Evolutionary conservation across 2,797 vertebrate genomes (phyloP).

Genomic region (Babyrousa celebensis): DNA sequence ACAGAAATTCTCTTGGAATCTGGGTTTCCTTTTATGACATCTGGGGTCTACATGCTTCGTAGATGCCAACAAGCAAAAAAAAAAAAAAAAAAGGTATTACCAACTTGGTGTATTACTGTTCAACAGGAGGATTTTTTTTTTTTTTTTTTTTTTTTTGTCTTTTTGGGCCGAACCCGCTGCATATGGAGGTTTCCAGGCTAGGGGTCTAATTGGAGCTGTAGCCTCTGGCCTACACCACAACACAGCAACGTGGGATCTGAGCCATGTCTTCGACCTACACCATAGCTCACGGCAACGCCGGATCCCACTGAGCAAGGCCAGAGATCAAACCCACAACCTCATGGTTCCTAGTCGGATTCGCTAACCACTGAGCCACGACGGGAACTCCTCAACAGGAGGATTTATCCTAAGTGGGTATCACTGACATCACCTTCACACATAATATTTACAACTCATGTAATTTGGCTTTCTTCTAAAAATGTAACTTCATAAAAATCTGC

Average conservation of each 20-base stretch:
- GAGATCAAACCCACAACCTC: no score
- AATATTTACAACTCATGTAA: conserved; percentile 20
- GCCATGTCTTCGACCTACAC: no score
- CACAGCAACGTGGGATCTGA: no score
- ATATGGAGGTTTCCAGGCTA: no score
- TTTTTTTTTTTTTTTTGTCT: no score
- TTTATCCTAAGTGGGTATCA: conserved; percentile 10
- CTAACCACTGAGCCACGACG: no score
- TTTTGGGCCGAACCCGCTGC: no score
- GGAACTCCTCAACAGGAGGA: background rate
- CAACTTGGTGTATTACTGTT: background rate
- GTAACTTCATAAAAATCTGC: background rate
- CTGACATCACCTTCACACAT: background rate
- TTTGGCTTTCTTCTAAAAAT: conserved; percentile 32
- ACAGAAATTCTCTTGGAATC: background rate
- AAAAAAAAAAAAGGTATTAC: background rate
- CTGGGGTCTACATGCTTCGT: background rate
- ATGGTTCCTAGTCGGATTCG: no score
- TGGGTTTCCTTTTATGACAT: background rate
- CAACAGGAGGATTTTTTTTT: background rate
- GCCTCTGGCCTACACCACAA: no score
- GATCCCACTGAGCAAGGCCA: no score
- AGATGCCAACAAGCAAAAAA: background rate
- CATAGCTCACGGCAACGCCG: no score
- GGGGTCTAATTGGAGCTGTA: no score